Evolutionary conservation across 2,888 invertebrate genomes (phyloP).

Genomic region (Alloplasta piceator): DNA sequence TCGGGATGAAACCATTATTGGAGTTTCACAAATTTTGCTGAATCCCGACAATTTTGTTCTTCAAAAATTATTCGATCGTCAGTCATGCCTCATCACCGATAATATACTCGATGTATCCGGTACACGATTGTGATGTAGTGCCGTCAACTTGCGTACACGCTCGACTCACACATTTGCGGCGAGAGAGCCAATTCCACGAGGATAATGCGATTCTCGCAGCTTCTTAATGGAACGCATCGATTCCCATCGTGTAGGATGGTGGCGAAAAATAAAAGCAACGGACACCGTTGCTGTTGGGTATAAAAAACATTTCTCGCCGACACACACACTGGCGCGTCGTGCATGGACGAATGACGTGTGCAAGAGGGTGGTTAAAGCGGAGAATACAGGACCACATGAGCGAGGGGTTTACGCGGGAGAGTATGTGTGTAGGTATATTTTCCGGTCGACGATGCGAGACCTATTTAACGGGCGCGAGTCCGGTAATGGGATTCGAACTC

Average conservation of each 20-base stretch:
- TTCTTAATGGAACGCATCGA: slow-evolving; percentile 80
- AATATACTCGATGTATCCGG: too few relatives aligned
- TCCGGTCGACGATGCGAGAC: slow-evolving; percentile 84
- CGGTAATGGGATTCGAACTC: slow-evolving; percentile 83
- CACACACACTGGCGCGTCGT: background rate
- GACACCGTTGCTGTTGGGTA: slow-evolving; percentile 53
- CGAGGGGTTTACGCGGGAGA: slow-evolving; percentile 21
- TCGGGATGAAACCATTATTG: too few relatives aligned
- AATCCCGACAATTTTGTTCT: too few relatives aligned
- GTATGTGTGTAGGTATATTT: slow-evolving; percentile 78
- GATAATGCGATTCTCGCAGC: slow-evolving; percentile 73
- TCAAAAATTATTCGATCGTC: too few relatives aligned
- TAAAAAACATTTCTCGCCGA: slow-evolving; percentile 38
- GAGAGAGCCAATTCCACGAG: slow-evolving; percentile 74
- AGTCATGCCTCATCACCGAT: too few relatives aligned
- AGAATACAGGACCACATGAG: slow-evolving; percentile 51
- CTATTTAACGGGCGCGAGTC: slow-evolving; percentile 84
- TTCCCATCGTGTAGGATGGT: slow-evolving; percentile 77
- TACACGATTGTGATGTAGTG: too few relatives aligned
- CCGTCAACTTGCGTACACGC: background rate
- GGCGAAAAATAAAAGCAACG: slow-evolving; percentile 66
- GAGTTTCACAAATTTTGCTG: too few relatives aligned
- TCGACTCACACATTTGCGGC: slow-evolving; percentile 48
- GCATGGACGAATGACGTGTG: slow-evolving; percentile 21
- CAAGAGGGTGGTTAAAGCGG: slow-evolving; percentile 22